Conservation (phyloP, 2,113 vertebrate species). For the Cheilinus undulatus region DNA sequence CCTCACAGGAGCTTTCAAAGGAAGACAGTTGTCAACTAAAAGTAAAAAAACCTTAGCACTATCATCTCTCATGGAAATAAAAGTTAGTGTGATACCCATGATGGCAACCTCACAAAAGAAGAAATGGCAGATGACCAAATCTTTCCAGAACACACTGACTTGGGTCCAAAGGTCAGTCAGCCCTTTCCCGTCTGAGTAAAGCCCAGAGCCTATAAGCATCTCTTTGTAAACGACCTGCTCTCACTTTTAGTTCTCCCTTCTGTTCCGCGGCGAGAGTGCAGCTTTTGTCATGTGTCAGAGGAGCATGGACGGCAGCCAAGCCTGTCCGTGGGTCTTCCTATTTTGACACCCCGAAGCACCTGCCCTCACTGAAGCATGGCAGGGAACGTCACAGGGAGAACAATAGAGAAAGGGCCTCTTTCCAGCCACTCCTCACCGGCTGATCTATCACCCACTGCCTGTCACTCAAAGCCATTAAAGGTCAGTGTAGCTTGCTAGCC, state of each 20-base stretch:
- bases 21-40: too few species aligned
- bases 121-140: slow-evolving; percentile 72
- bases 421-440: slow-evolving; percentile 64
- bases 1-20: too few species aligned
- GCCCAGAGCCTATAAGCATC: slow-evolving; percentile 34
- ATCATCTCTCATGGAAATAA: slow-evolving; percentile 42
- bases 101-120: slow-evolving; percentile 50
- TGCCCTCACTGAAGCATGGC: slow-evolving; percentile 79
- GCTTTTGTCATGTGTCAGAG: slow-evolving; percentile 84
- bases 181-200: slow-evolving; percentile 70
- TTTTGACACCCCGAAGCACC: slow-evolving; percentile 85
- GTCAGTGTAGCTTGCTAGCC: slow-evolving; percentile 65
- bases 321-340: slow-evolving; percentile 79
- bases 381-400: slow-evolving; percentile 69
- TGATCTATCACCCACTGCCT: slow-evolving; percentile 57
- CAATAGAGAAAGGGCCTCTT: slow-evolving; percentile 77
- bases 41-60: background rate
- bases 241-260: slow-evolving; percentile 63
- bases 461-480: slow-evolving; percentile 76
- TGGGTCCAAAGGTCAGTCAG: slow-evolving; percentile 72
- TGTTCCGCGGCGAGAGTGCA: slow-evolving; percentile 61
- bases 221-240: slow-evolving; percentile 68
- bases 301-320: slow-evolving; percentile 82
- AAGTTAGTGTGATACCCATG: slow-evolving; percentile 46
- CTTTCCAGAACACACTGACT: slow-evolving; percentile 70